phyloP scores from a whole-genome alignment of 2,797 vertebrate genomes.

The Falco biarmicus region DNA sequence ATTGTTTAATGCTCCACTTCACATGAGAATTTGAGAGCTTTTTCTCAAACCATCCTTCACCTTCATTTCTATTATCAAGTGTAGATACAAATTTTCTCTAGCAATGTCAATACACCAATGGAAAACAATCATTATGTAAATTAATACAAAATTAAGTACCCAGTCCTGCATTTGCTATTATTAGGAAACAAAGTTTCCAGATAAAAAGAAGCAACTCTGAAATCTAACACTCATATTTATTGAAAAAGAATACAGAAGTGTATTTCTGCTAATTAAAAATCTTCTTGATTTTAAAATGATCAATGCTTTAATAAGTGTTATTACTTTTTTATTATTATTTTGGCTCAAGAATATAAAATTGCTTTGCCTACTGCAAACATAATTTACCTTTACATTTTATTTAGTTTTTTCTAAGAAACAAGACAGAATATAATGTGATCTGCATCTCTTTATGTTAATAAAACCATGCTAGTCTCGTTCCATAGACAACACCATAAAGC shows the following conservation, averaged over 20 bases:
- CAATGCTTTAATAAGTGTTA: background rate
- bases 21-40: background rate
- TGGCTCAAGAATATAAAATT: background rate
- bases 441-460: conserved; percentile 70
- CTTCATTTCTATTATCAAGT: background rate
- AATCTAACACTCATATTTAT: background rate
- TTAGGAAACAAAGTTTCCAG: conserved; percentile 24
- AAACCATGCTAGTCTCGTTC: conserved; percentile 53
- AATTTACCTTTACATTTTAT: conserved; percentile 18
- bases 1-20: background rate
- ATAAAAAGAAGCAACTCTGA: background rate
- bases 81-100: background rate
- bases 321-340: background rate
- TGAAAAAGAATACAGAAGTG: background rate
- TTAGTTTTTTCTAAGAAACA: conserved; percentile 19
- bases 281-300: background rate
- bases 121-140: background rate
- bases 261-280: background rate
- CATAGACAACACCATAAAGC: conserved; percentile 61
- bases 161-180: background rate
- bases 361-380: background rate
- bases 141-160: background rate
- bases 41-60: background rate
- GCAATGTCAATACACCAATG: background rate
- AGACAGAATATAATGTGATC: conserved; percentile 44